Conservation (phyloP, 53 echinoderm and acorn worm genomes). For the Stichopus horrens region DNA sequence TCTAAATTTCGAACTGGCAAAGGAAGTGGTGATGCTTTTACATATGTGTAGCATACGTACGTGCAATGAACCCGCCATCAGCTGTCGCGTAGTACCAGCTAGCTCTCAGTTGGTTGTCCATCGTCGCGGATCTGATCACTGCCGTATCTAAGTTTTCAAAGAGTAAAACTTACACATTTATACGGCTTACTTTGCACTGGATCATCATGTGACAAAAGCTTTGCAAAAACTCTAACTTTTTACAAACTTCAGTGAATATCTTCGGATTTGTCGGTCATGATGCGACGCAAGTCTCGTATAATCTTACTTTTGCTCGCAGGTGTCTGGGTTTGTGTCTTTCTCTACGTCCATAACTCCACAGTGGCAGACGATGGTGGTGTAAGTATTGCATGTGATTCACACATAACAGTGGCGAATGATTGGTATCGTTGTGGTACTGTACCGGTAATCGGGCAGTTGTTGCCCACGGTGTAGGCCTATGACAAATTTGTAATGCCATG, state of each 20-base stretch:
- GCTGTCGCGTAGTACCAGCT: neutral
- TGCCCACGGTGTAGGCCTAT: too few species aligned
- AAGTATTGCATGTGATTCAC: neutral
- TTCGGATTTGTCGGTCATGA: conserved; percentile 24
- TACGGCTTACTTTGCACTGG: neutral
- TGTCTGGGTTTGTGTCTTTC: conserved; percentile 50
- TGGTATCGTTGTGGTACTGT: too few species aligned
- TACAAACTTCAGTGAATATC: conserved; percentile 1
- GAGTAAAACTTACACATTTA: neutral
- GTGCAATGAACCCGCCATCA: neutral
- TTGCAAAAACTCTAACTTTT: neutral
- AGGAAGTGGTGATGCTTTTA: neutral
- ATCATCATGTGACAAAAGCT: conserved; percentile 27
- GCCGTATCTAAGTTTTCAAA: conserved; percentile 9
- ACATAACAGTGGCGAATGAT: too few species aligned
- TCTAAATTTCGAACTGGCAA: neutral
- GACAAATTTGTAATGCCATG: too few species aligned
- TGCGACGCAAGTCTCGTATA: conserved; percentile 45
- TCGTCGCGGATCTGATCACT: conserved; percentile 27
- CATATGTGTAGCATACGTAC: neutral
- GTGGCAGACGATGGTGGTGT: conserved; percentile 39
- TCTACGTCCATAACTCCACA: conserved; percentile 44
- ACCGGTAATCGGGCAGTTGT: too few species aligned
- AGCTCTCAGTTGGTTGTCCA: neutral
- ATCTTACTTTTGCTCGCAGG: conserved; percentile 43